These are phyloP conservation scores for Melanotaenia duboulayi DNA, from an alignment of 2,113 vertebrate genomes.

Conservation along the genomic window DNA sequence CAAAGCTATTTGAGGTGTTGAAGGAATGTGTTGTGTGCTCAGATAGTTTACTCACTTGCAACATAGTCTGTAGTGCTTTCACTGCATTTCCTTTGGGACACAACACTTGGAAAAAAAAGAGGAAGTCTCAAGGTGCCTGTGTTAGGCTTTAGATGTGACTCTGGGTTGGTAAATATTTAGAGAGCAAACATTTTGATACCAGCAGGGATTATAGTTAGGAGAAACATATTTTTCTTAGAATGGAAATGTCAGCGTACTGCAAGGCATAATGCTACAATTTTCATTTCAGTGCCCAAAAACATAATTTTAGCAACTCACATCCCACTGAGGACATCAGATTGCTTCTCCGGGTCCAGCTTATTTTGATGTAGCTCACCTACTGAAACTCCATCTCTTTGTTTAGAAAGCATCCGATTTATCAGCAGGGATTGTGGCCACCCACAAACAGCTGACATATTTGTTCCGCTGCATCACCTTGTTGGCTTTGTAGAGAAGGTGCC, in stretches of 20 bases:
- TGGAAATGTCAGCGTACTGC: conserved; percentile 74
- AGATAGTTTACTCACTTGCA: conserved; percentile 66
- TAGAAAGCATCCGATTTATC: conserved; percentile 49
- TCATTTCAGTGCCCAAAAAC: conserved; percentile 48
- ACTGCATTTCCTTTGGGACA: conserved; percentile 77
- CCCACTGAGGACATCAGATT: conserved; percentile 35
- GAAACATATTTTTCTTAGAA: conserved; percentile 74
- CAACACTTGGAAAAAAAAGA: conserved; percentile 64
- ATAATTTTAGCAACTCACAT: conserved; percentile 39
- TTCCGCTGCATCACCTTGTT: conserved; percentile 72
- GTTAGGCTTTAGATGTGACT: conserved; percentile 74
- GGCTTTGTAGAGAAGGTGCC: conserved; percentile 68
- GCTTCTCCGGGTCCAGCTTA: conserved; percentile 43
- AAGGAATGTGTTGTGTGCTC: conserved; percentile 58
- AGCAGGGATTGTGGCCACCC: conserved; percentile 49
- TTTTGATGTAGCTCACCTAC: conserved; percentile 48
- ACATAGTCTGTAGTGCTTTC: conserved; percentile 71
- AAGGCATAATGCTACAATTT: conserved; percentile 43
- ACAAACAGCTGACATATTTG: conserved; percentile 65
- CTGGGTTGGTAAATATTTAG: conserved; percentile 81
- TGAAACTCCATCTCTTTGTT: conserved; percentile 50
- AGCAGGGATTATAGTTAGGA: conserved; percentile 75
- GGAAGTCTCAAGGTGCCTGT: conserved; percentile 75
- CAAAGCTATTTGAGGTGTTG: conserved; percentile 63
- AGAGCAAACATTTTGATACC: conserved; percentile 81